Conservation (phyloP, 2,888 invertebrate genomes). For the Altica lythri region DNA sequence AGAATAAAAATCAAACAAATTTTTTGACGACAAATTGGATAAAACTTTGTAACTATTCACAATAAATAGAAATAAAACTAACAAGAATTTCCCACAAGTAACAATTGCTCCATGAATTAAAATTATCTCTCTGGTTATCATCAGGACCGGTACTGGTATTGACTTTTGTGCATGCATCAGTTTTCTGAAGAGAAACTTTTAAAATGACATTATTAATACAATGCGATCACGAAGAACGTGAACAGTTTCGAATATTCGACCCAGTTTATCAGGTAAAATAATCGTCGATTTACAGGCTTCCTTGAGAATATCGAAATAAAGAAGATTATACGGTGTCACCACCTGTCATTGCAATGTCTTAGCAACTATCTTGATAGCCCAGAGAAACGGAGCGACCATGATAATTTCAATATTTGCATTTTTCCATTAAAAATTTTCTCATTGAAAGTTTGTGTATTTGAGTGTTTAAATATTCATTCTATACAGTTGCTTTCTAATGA, state of each 20-base stretch:
- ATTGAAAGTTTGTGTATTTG: no score
- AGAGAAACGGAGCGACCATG: background rate
- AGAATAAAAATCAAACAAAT: no score
- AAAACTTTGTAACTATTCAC: no score
- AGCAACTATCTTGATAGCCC: background rate
- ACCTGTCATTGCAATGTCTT: background rate
- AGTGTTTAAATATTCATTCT: no score
- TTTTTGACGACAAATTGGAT: no score
- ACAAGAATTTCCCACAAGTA: no score
- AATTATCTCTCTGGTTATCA: no score
- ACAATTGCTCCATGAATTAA: no score
- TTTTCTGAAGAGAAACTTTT: constrained; percentile 25
- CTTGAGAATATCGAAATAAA: constrained; percentile 5
- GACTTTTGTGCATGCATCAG: constrained; percentile 5
- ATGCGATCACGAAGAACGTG: constrained; percentile 28
- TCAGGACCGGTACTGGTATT: background rate
- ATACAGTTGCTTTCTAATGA: no score
- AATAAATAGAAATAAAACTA: no score
- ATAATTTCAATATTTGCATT: no score
- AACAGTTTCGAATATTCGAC: constrained; percentile 26
- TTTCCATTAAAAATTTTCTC: no score
- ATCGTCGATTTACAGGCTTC: constrained; percentile 13
- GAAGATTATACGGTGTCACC: constrained; percentile 10
- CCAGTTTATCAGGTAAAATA: constrained; percentile 19
- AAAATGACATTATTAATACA: constrained; percentile 35